phyloP scores from a whole-genome alignment of 2,797 vertebrate species.

The Lates japonicus region DNA sequence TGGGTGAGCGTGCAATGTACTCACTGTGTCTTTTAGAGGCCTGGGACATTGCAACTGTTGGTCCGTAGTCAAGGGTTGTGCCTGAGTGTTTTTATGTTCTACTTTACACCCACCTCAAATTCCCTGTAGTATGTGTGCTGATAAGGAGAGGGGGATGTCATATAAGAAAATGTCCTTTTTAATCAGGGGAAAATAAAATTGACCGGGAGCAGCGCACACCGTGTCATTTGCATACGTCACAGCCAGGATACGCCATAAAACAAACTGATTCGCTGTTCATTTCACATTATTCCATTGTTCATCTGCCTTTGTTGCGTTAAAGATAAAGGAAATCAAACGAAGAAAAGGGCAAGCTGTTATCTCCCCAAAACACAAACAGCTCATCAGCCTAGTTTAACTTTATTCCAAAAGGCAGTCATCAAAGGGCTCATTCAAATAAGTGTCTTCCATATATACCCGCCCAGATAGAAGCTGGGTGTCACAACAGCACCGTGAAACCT shows the following conservation, averaged over 20 bases:
- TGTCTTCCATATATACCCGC: conserved; percentile 79
- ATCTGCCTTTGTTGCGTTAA: conserved; percentile 90
- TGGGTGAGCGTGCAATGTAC: conserved; percentile 65
- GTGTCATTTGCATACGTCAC: conserved; percentile 90
- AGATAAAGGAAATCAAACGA: conserved; percentile 90
- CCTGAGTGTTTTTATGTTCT: conserved; percentile 51
- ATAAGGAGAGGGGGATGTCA: conserved; percentile 84
- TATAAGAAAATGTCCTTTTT: conserved; percentile 90
- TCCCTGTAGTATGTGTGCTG: conserved; percentile 76
- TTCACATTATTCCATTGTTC: conserved; percentile 90
- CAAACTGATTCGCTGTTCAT: conserved; percentile 89
- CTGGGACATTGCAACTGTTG: conserved; percentile 80
- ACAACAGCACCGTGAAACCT: conserved; percentile 71
- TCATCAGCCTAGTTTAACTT: conserved; percentile 89
- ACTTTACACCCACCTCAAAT: conserved; percentile 70
- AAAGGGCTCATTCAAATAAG: conserved; percentile 81
- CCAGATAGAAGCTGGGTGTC: conserved; percentile 72
- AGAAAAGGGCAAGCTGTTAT: conserved; percentile 90
- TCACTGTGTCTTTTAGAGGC: conserved; percentile 79
- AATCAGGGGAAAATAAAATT: conserved; percentile 89
- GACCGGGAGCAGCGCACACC: conserved; percentile 87
- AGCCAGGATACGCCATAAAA: conserved; percentile 86
- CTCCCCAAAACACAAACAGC: conserved; percentile 90
- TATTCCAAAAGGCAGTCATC: conserved; percentile 85
- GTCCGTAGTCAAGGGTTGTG: conserved; percentile 70